A percentile compares a stretch with the other conserved stretches of the same genome.
Conservation (phyloP, 2,888 invertebrate species). For the Conchocele bisecta region DNA sequence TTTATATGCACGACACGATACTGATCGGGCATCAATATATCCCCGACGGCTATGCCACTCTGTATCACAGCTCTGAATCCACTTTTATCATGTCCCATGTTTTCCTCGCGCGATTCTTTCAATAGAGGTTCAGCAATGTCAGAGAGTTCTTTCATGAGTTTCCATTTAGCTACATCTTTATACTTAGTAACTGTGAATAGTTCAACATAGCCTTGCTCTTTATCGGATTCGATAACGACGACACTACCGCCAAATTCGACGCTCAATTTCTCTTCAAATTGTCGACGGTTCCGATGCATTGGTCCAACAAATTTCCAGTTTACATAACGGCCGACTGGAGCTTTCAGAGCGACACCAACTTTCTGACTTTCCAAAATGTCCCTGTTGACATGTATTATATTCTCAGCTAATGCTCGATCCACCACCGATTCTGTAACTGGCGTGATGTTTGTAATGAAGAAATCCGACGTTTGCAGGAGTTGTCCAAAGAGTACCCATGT, state of each 20-base stretch:
- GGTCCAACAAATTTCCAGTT: slow-evolving; percentile 67
- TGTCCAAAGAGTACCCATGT: slow-evolving; percentile 74
- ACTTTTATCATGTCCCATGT: slow-evolving; percentile 30
- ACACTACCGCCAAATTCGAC: slow-evolving; percentile 39
- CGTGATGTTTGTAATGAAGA: slow-evolving; percentile 73
- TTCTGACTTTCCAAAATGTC: slow-evolving; percentile 46
- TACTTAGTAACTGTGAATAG: slow-evolving; percentile 55
- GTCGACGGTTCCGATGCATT: slow-evolving; percentile 57
- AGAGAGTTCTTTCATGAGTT: slow-evolving; percentile 13
- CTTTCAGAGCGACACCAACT: slow-evolving; percentile 49
- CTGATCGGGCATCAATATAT: slow-evolving; percentile 67
- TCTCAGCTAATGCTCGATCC: slow-evolving; percentile 37
- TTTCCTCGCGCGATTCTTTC: slow-evolving; percentile 47
- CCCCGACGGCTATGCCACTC: slow-evolving; percentile 58
- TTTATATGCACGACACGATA: slow-evolving; percentile 61
- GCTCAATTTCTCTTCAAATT: slow-evolving; percentile 56
- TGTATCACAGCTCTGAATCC: slow-evolving; percentile 63
- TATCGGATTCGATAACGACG: slow-evolving; percentile 65
- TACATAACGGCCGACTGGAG: slow-evolving; percentile 60
- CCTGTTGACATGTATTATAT: slow-evolving; percentile 54
- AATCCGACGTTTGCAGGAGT: slow-evolving; percentile 68
- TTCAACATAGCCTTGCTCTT: slow-evolving; percentile 59
- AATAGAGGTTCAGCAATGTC: slow-evolving; percentile 30
- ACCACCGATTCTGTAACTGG: slow-evolving; percentile 68
- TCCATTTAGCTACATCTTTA: slow-evolving; percentile 7